phyloP scores from a whole-genome alignment of 2,113 vertebrate species.

The Axis porcinus region DNA sequence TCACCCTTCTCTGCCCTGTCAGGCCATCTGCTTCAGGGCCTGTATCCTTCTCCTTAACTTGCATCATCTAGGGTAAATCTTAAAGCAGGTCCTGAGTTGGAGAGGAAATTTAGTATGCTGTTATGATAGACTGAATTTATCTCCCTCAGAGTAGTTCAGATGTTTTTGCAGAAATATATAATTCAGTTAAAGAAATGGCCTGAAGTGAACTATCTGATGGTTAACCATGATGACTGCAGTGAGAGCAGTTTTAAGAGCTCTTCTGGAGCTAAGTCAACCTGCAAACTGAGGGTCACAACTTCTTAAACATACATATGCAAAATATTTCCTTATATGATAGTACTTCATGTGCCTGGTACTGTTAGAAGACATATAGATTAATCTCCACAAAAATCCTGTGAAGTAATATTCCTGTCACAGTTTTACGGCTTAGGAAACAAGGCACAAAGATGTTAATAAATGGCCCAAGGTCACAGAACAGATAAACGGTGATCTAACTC shows the following conservation, averaged over 20 bases:
- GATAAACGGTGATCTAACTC: neutral
- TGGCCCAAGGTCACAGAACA: neutral
- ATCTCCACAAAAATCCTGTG: neutral
- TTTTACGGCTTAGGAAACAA: conserved; percentile 3
- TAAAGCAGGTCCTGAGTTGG: neutral
- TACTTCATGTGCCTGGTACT: neutral
- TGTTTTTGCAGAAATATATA: neutral
- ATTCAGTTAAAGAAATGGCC: neutral
- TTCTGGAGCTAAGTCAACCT: conserved; percentile 21
- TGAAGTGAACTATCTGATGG: neutral
- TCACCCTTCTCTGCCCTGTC: neutral
- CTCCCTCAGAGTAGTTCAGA: neutral
- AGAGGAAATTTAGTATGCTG: neutral
- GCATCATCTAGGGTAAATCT: neutral
- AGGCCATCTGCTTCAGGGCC: neutral
- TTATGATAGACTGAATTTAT: neutral
- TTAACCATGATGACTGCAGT: neutral
- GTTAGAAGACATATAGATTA: neutral
- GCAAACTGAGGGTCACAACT: neutral
- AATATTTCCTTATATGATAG: conserved; percentile 23
- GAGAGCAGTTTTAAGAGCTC: neutral
- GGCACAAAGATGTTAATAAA: neutral
- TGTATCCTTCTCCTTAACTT: neutral
- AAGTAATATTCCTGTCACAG: neutral
- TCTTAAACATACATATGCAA: neutral